Conservation (phyloP, 1,140 invertebrate genomes). For the Drosophila nikananu region DNA sequence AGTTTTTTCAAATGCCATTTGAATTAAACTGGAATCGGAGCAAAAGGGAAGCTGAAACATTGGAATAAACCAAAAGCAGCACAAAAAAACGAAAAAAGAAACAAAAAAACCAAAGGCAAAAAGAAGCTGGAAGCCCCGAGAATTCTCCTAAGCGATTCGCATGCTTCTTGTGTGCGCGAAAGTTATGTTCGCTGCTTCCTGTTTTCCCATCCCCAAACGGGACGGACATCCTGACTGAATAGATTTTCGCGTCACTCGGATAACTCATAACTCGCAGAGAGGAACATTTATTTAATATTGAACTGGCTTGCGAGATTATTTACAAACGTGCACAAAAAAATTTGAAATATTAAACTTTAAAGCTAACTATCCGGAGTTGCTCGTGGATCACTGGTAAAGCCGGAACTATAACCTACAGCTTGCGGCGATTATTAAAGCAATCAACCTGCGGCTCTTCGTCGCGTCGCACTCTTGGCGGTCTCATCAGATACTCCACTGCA, state of each 20-base stretch:
- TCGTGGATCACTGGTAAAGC: background rate
- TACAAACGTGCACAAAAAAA: conserved; percentile 51
- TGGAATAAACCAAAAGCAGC: conserved; percentile 6
- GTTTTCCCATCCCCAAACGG: conserved; percentile 22
- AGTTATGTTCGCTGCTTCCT: conserved; percentile 35
- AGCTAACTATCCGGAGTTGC: background rate
- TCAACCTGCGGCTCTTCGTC: conserved; percentile 50
- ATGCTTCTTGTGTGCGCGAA: conserved; percentile 33
- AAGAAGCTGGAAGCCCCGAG: conserved; percentile 15
- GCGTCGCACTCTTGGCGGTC: conserved; percentile 55
- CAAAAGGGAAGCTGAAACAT: conserved; percentile 25
- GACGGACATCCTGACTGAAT: conserved; percentile 5
- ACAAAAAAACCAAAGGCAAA: background rate
- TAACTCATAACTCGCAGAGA: background rate
- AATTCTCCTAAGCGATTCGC: conserved; percentile 36
- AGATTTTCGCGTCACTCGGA: background rate
- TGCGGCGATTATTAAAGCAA: conserved; percentile 36
- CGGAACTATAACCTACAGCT: background rate
- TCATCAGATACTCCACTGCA: conserved; percentile 61
- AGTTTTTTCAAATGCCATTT: conserved; percentile 71
- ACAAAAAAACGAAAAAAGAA: background rate
- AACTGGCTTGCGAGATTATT: conserved; percentile 16
- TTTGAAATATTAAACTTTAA: no score
- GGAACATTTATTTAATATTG: conserved; percentile 10
- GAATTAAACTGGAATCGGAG: conserved; percentile 61